phyloP scores from a whole-genome alignment of 2,888 invertebrate species.

The Cataglyphis altisquamis region DNA sequence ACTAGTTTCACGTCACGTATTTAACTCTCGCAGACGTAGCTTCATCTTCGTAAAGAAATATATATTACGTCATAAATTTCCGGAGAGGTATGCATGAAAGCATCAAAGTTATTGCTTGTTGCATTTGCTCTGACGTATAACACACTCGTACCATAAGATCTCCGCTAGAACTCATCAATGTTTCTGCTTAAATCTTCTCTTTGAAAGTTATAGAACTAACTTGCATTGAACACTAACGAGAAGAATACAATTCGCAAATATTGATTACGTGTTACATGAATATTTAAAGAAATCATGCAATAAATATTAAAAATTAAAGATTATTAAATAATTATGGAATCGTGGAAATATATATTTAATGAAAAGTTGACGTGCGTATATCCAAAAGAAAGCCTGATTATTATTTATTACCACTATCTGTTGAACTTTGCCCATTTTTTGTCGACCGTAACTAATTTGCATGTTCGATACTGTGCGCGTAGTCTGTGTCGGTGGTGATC shows the following conservation, averaged over 20 bases:
- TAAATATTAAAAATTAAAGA: conserved; percentile 56
- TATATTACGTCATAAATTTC: conserved; percentile 5
- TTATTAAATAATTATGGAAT: conserved; percentile 59
- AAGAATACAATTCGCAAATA: background rate
- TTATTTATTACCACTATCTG: background rate
- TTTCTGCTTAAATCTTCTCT: background rate
- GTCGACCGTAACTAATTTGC: conserved; percentile 2
- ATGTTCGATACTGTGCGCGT: background rate
- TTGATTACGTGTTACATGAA: background rate
- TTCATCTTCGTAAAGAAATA: background rate
- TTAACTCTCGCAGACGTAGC: background rate
- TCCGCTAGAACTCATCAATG: background rate
- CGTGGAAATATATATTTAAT: conserved; percentile 49
- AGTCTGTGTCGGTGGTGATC: background rate
- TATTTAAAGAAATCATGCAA: background rate
- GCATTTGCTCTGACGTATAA: conserved; percentile 4
- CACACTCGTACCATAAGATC: background rate
- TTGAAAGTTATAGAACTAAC: background rate
- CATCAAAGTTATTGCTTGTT: conserved; percentile 5
- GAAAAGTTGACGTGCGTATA: background rate
- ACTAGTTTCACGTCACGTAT: background rate
- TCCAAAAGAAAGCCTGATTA: background rate
- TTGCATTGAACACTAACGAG: background rate
- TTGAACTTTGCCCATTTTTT: conserved; percentile 34
- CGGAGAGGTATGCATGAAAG: background rate